Evolutionary conservation across 2,797 vertebrate genomes (phyloP).

Genomic region (Girardinus metallicus): DNA sequence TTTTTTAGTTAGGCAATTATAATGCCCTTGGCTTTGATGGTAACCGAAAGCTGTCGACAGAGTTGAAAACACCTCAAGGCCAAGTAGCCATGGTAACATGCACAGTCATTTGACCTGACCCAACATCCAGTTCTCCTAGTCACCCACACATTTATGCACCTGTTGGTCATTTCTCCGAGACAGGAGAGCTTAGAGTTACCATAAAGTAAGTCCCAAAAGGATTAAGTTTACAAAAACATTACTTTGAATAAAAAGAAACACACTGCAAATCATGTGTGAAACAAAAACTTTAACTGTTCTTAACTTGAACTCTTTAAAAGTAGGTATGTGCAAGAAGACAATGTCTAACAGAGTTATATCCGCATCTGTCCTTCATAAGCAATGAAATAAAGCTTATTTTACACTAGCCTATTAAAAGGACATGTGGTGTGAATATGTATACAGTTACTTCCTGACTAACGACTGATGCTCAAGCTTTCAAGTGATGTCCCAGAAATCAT

Average conservation of each 20-base stretch:
- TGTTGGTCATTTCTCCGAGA: constrained; percentile 40
- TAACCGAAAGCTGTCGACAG: constrained; percentile 62
- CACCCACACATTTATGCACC: constrained; percentile 53
- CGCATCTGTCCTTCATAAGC: neutral
- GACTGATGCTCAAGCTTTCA: neutral
- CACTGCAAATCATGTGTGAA: neutral
- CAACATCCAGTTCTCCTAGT: constrained; percentile 47
- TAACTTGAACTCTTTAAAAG: neutral
- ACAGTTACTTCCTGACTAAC: neutral
- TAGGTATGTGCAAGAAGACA: neutral
- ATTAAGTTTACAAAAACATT: constrained; percentile 7
- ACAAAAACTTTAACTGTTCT: neutral
- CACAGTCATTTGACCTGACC: constrained; percentile 68
- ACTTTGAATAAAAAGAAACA: neutral
- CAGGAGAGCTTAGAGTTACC: constrained; percentile 48
- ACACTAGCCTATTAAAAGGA: neutral
- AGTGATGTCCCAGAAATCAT: neutral
- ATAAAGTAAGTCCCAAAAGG: constrained; percentile 20
- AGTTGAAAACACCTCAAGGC: constrained; percentile 65
- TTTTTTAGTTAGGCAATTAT: constrained; percentile 4
- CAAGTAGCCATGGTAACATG: constrained; percentile 71
- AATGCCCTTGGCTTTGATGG: constrained; percentile 42
- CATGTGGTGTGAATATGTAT: neutral
- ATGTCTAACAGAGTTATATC: neutral
- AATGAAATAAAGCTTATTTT: neutral